These are phyloP conservation scores for Adoxophyes honmai DNA, from an alignment of 1,140 invertebrate genomes.

Conservation along the genomic window DNA sequence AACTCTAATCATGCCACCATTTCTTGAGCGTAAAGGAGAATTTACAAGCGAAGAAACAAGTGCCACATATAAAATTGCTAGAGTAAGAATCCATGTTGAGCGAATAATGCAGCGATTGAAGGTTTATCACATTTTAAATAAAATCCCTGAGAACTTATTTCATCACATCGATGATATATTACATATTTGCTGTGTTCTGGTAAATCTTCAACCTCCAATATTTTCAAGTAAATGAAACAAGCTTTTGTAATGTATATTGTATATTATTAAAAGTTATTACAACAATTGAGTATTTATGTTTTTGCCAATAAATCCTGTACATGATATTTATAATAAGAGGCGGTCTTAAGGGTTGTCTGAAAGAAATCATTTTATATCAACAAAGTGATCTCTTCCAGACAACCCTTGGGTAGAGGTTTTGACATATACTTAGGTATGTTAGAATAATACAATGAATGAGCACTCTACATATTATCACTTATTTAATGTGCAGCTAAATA, in stretches of 20 bases:
- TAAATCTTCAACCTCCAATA: constrained; percentile 31
- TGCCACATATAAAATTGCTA: constrained; percentile 41
- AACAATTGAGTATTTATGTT: neutral
- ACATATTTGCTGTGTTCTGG: constrained; percentile 40
- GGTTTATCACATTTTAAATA: constrained; percentile 35
- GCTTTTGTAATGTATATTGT: neutral
- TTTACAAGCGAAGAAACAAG: constrained; percentile 40
- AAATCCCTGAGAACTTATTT: constrained; percentile 31
- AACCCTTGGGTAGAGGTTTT: no score
- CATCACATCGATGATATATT: constrained; percentile 32
- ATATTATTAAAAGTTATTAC: neutral
- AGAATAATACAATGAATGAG: no score
- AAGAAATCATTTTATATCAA: no score
- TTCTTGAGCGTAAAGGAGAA: constrained; percentile 30
- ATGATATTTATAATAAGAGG: no score
- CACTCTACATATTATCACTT: no score
- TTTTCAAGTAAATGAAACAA: constrained; percentile 14
- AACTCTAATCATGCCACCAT: constrained; percentile 43
- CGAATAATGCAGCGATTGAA: constrained; percentile 40
- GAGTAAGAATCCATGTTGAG: constrained; percentile 54
- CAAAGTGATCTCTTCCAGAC: no score
- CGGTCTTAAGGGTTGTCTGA: no score
- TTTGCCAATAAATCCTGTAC: no score
- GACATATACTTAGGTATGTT: no score
- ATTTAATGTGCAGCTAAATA: no score